Base-by-base conservation (phyloP, 2,113 vertebrate species). In the Acanthochromis polyacanthus region DNA sequence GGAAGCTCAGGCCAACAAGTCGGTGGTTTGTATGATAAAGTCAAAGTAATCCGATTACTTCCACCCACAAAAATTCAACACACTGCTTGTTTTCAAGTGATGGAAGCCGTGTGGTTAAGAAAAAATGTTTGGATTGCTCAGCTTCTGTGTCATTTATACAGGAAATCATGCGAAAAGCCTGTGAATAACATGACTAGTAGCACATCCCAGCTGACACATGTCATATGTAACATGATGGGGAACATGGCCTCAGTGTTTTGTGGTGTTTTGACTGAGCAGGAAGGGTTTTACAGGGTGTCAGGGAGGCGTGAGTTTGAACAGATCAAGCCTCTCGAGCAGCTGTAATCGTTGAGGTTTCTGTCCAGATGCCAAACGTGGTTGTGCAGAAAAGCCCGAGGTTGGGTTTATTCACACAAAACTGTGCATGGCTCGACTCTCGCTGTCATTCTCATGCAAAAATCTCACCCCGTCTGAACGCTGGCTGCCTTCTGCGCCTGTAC, bases 341-440 rank as follows among this genome's bases (percentile, higher is more conserved):
- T 87, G 71, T 76, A 75, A 50, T 58, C 75, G 81, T 86, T 76
- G 53, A 72, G 80, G 83, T 81, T 83, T 87, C 65, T 65, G 43
- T 76, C 51, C 43, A 23, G 48, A 45, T 82, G 80, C 78, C 86
- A 82, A 71, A 66, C 2, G 67, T 65, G 63, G 71, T 70, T 81
- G 71, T 53, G 43, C 74, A 57, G 5, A 71, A 74, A 66, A 60
- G 56, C 52, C 48, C 11, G 51, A 70, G 30, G 64, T 75, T 23
- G 48, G 46, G 23, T 70, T 64, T 56, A 72, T 58, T 82, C 75
- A 43, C 80, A 62, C 65, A 60, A 51, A 63, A 25, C 52, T 73
- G 57, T 57, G 62, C 43, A 53, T 48, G 12, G 64, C 40, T 58
- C 17, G 48, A 80, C 74, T 55, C 56, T 46, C 11, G 15, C 46